Percentiles rank a stretch among this genome's conserved stretches.
Conservation (phyloP, 2,797 vertebrate genomes). For the Coreius guichenoti region DNA sequence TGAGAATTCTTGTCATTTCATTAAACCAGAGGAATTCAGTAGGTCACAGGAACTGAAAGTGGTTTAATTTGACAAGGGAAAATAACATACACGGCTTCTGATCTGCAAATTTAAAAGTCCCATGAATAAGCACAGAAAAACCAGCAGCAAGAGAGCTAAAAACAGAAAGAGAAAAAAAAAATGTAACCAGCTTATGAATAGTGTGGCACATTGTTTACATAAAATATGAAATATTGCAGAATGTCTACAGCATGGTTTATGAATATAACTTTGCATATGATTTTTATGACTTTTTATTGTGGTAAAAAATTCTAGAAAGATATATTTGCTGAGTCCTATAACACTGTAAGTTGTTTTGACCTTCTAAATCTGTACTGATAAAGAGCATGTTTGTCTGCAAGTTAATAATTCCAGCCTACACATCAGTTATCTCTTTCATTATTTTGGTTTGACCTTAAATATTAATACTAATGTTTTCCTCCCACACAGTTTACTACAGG, state of each 20-base stretch:
- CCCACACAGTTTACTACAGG: background rate
- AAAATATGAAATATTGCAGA: background rate
- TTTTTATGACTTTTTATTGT: background rate
- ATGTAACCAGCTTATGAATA: background rate
- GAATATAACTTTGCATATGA: background rate
- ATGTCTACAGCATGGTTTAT: background rate
- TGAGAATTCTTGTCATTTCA: background rate
- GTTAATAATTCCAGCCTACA: background rate
- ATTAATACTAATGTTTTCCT: background rate
- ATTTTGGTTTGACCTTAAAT: background rate
- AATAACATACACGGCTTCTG: background rate
- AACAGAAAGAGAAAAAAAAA: background rate
- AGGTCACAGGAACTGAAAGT: background rate
- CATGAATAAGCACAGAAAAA: background rate
- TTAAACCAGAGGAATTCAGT: constrained; percentile 7
- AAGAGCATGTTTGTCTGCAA: background rate
- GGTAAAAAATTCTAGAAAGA: background rate
- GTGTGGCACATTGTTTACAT: background rate
- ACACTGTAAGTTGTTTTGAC: background rate
- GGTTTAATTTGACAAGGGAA: background rate
- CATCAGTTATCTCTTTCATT: background rate
- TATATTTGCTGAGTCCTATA: background rate
- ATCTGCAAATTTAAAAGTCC: too few relatives aligned
- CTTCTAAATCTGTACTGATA: background rate
- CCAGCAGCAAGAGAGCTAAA: background rate